Evolutionary conservation across 2,113 vertebrate species (phyloP).

Genomic region (Paralichthys olivaceus): DNA sequence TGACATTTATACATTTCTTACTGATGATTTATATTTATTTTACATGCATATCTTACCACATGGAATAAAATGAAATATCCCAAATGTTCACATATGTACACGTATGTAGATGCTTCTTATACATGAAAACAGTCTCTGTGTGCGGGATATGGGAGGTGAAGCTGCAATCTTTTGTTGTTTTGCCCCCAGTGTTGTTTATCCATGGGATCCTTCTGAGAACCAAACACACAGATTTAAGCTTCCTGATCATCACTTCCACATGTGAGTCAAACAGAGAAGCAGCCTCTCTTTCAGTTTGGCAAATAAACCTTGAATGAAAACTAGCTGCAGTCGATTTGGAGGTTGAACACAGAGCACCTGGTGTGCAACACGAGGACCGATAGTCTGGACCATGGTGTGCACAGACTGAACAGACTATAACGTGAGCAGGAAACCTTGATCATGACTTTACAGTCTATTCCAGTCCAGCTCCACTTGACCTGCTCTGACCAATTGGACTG

Average conservation of each 20-base stretch:
- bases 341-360: too few relatives aligned
- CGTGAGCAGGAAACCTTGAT: too few relatives aligned
- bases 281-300: constrained; percentile 29
- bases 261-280: constrained; percentile 30
- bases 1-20: too few relatives aligned
- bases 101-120: too few relatives aligned
- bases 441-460: too few relatives aligned
- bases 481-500: too few relatives aligned
- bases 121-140: neutral
- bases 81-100: neutral
- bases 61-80: too few relatives aligned
- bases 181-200: neutral
- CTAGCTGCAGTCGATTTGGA: neutral
- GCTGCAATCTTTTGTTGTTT: constrained; percentile 6
- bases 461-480: too few relatives aligned
- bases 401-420: too few relatives aligned
- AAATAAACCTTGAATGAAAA: constrained; percentile 32
- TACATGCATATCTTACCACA: neutral
- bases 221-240: constrained; percentile 14
- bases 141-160: neutral
- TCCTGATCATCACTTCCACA: constrained; percentile 48
- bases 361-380: too few relatives aligned
- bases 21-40: neutral
- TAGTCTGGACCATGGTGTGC: too few relatives aligned
- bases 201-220: neutral